Evolutionary conservation across 2,113 vertebrate genomes (phyloP).

Genomic region (Macrotus californicus): DNA sequence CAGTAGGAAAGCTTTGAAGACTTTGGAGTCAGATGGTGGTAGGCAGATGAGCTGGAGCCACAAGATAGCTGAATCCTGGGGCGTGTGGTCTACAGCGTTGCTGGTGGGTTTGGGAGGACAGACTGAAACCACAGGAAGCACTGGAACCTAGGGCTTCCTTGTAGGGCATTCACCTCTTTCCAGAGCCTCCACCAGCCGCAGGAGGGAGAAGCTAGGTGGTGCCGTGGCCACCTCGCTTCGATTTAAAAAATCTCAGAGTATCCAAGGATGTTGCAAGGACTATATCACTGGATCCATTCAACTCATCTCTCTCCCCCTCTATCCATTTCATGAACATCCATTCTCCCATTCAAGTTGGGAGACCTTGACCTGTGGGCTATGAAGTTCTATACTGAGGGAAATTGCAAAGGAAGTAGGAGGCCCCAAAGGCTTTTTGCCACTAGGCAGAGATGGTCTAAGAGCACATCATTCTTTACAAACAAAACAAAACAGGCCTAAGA

Average conservation of each 20-base stretch:
- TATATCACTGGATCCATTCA: background rate
- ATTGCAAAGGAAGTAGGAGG: background rate
- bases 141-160: background rate
- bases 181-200: background rate
- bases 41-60: background rate
- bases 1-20: background rate
- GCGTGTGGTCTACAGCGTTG: background rate
- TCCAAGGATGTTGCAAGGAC: background rate
- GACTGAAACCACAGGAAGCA: background rate
- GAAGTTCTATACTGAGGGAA: background rate
- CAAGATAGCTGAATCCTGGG: background rate
- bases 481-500: background rate
- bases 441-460: constrained; percentile 16
- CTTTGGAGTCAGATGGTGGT: background rate
- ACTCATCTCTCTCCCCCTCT: background rate
- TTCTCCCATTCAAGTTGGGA: background rate
- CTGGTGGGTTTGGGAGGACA: background rate
- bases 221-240: background rate
- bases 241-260: background rate
- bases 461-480: constrained; percentile 14
- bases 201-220: background rate
- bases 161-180: background rate
- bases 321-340: background rate
- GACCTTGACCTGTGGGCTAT: background rate
- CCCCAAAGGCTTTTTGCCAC: background rate